Evolutionary conservation across 2,888 invertebrate genomes (phyloP).

Genomic region (Strigamia transsilvanica): DNA sequence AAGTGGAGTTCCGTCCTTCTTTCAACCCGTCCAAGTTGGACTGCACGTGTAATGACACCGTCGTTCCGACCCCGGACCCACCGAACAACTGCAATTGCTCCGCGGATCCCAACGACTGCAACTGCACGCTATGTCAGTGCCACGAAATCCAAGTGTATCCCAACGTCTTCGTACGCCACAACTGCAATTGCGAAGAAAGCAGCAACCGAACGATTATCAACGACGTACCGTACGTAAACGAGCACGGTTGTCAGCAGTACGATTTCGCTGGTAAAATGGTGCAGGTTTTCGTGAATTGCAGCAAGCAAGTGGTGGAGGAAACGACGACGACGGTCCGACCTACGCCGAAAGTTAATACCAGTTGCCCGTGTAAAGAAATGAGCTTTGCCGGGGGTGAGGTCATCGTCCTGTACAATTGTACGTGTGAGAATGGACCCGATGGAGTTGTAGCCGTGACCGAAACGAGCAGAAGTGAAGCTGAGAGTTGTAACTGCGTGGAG

Average conservation of each 20-base stretch:
- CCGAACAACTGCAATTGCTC: background rate
- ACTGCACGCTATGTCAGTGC: background rate
- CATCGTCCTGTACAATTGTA: background rate
- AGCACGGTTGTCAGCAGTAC: background rate
- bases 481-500: background rate
- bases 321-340: background rate
- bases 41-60: background rate
- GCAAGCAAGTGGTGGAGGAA: background rate
- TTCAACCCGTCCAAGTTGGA: background rate
- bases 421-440: background rate
- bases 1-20: background rate
- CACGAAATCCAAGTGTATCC: background rate
- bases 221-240: background rate
- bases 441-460: background rate
- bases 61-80: background rate
- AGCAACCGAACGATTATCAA: background rate
- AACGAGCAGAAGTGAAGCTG: background rate
- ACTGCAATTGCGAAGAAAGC: conserved; percentile 3
- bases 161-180: background rate
- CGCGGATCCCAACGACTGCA: no score
- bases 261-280: background rate
- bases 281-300: background rate
- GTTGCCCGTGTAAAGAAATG: background rate
- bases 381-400: background rate
- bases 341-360: background rate